These are phyloP conservation scores for Drosophila dives DNA, from an alignment of 2,888 invertebrate genomes.

Conservation along the genomic window DNA sequence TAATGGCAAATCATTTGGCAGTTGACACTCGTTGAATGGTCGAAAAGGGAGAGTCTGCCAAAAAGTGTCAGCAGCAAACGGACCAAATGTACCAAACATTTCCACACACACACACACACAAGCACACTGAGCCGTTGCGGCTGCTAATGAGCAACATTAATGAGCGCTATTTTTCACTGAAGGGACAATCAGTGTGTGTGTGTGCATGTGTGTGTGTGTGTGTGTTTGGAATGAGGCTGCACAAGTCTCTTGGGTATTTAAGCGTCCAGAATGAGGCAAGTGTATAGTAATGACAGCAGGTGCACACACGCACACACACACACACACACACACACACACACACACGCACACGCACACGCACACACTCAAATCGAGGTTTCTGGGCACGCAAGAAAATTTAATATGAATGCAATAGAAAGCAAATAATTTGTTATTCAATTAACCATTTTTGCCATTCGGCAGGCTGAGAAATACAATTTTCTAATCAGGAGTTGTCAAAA, in stretches of 20 bases:
- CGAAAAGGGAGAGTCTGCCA: constrained; percentile 20
- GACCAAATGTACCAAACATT: constrained; percentile 28
- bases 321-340: constrained; percentile 16
- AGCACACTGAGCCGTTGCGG: constrained; percentile 47
- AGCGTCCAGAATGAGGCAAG: constrained; percentile 58
- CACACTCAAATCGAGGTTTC: background rate
- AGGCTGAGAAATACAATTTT: constrained; percentile 4
- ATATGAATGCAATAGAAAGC: constrained; percentile 69
- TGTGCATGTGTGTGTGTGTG: constrained; percentile 14
- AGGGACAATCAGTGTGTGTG: constrained; percentile 63
- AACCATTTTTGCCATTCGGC: constrained; percentile 60
- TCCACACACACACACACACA: constrained; percentile 2
- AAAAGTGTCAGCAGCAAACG: constrained; percentile 36
- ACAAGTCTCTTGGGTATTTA: constrained; percentile 72
- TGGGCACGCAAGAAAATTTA: constrained; percentile 63
- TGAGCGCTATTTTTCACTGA: constrained; percentile 82
- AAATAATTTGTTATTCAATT: constrained; percentile 79
- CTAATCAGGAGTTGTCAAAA: background rate
- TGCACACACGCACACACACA: constrained; percentile 37
- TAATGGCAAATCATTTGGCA: constrained; percentile 84
- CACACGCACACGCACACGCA: constrained; percentile 7
- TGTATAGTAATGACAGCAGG: constrained; percentile 71
- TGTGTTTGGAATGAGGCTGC: constrained; percentile 12
- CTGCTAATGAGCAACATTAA: constrained; percentile 84
- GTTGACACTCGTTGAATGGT: constrained; percentile 80